Conservation (phyloP, 2,888 invertebrate genomes). For the Steinernema carpocapsae region DNA sequence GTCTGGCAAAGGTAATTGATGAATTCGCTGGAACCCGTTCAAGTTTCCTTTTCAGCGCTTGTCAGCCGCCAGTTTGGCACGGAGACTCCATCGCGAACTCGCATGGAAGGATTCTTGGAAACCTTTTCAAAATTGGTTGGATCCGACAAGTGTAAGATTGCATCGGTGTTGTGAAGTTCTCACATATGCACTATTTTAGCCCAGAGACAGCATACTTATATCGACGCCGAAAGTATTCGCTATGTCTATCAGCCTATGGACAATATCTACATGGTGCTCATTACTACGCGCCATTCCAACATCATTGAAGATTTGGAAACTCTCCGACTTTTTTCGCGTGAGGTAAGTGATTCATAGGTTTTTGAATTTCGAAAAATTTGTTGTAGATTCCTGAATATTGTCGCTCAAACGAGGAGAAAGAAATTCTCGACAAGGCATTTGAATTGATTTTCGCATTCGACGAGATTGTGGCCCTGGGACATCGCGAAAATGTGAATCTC, state of each 20-base stretch:
- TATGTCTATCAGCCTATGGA: conserved; percentile 85
- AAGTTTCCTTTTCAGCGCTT: too few species aligned
- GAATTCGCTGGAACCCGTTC: neutral
- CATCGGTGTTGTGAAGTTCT: conserved; percentile 36
- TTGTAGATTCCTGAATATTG: conserved; percentile 96
- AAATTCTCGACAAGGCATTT: conserved; percentile 93
- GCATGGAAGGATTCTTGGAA: conserved; percentile 94
- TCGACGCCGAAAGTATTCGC: conserved; percentile 90
- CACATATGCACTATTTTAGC: too few species aligned
- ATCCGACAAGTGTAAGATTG: conserved; percentile 58
- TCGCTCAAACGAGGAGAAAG: conserved; percentile 88
- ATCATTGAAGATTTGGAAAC: conserved; percentile 99
- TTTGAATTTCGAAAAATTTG: too few species aligned
- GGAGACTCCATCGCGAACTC: conserved; percentile 91
- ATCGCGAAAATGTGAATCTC: conserved; percentile 95
- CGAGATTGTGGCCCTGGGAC: conserved; percentile 97
- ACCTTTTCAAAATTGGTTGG: conserved; percentile 98
- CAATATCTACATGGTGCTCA: conserved; percentile 83
- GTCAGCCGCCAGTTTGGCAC: conserved; percentile 93
- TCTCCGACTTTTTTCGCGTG: conserved; percentile 90
- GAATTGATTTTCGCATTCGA: conserved; percentile 98
- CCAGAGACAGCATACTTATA: conserved; percentile 88
- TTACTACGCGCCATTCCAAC: conserved; percentile 83
- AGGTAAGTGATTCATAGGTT: conserved; percentile 76
- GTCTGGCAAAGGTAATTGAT: conserved; percentile 56